Evolutionary conservation across 2,888 invertebrate species (phyloP).

Genomic region (Drosophila peninsularis): DNA sequence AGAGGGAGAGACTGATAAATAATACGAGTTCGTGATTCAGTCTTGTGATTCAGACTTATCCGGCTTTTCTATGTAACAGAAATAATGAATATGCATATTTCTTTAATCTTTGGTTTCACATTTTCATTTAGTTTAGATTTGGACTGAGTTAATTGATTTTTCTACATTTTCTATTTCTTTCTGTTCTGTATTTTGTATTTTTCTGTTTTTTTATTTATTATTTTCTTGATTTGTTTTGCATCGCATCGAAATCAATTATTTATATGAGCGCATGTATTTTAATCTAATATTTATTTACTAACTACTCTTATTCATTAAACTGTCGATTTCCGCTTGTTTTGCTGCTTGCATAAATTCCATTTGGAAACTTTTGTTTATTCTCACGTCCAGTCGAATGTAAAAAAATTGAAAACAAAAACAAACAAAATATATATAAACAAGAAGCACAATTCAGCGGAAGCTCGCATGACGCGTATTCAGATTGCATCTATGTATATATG

Average conservation of each 20-base stretch:
- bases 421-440: constrained; percentile 26
- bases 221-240: constrained; percentile 20
- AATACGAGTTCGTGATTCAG: too few species aligned
- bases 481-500: constrained; percentile 35
- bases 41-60: constrained; percentile 18
- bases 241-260: constrained; percentile 23
- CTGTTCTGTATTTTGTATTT: background rate
- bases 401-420: constrained; percentile 17
- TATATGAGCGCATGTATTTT: constrained; percentile 20
- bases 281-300: constrained; percentile 48
- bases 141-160: background rate
- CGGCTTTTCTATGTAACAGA: background rate
- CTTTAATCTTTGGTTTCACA: background rate
- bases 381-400: constrained; percentile 28
- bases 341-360: constrained; percentile 15
- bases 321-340: constrained; percentile 35
- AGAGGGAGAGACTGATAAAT: background rate
- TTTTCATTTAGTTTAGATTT: background rate
- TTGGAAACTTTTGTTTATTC: constrained; percentile 46
- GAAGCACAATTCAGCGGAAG: constrained; percentile 40
- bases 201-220: background rate
- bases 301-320: constrained; percentile 34
- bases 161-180: too few species aligned
- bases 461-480: constrained; percentile 28
- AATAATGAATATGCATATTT: background rate